Evolutionary conservation across 2,888 invertebrate species (phyloP), one percentile per base, ranked within the genome.

Genomic region (Esperia sulphurella): DNA sequence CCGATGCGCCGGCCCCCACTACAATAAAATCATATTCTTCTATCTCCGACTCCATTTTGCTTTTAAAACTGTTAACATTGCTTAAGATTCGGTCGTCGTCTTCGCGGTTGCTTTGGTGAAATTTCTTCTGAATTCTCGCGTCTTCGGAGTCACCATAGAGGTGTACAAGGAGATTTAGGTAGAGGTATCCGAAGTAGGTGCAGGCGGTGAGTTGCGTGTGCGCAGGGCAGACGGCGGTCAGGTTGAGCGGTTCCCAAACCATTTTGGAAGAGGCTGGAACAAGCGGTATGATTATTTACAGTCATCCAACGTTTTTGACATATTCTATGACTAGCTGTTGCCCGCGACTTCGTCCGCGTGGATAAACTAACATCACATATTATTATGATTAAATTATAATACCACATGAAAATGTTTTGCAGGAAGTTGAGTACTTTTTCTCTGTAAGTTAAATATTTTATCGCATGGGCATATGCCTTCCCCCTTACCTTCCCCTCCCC

Each of bases 1-100:
- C 84, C 0, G 84, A 78, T 0, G 83, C 30, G 0, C 84, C 84
- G 0, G 83, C 84, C 0, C 83, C 84, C 0, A 84, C 79, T 0
- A 84, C 70, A 2, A 84, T 75, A 31, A 84, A 84, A 40, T 84
- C 83, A 45, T 73, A 83, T 29, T 71, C 70, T 21, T 68, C 63
- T 12, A 30, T 42, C 8, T 42, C 14, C 12, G 5, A 12, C 6
- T 12, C 9, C 6, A 29, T 12, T 31, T 8, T 21, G 30, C 29
- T n/a, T 31, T 13, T 14, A 14, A 14, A 33, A 12, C 39, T 39
- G 4, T 14, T 14, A 4, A 30, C 30, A 7, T 30, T 14, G 8
- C 33, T 10, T n/a, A 43, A 5, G 4, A 31, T 14, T 14, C 33
- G 9, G n/a, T 43, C 33, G 3, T 43, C 43, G 4, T 41, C 10